Evolutionary conservation across 2,888 invertebrate genomes (phyloP), one percentile per base, ranked within the genome.

Genomic region (Dione vanillae): DNA sequence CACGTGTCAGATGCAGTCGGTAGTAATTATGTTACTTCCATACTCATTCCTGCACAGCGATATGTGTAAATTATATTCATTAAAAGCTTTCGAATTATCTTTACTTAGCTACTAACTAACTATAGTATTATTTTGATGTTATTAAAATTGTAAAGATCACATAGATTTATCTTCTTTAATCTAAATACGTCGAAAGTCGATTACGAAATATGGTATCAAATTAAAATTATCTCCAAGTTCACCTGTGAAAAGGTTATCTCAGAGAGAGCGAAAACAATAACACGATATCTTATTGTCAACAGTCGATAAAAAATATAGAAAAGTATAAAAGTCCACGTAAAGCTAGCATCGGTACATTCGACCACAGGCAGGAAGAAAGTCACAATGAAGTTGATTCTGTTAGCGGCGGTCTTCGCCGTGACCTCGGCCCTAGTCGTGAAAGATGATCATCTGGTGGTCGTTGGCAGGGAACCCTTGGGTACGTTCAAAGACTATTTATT

Each of bases 381-480:
- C 69, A 75, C 14, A 70, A 80, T 80, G 80, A 80, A 76, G 77
- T 66, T 77, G 45, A 68, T 80, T 85, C 77, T 86, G 72, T 72
- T 91, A 45, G 75, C 89, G 74, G 84, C 86, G 74, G 82, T 85
- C 70, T 73, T 87, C 78, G 91, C 88, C 72, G 79, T 77, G 69
- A 80, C 82, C 40, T 43, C 89, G 73, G 91, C 90, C 71, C 81
- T 83, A 70, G 84, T 85, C 71, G 80, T 91, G 80, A 86, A 85
- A 65, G 87, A 89, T 76, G 88, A 85, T 72, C 56, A 56, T 72
- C 74, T 51, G 65, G 75, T 82, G 52, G 12, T 82, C 71, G 85
- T 92, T 70, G 90, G 89, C 67, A 91, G 87, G 77, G 90, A 90
- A 12, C 78, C 66, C 37, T 74, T 92, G 78, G 85, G 92, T 93